Conservation (phyloP, 2,888 invertebrate genomes). For the Clunio marinus region DNA sequence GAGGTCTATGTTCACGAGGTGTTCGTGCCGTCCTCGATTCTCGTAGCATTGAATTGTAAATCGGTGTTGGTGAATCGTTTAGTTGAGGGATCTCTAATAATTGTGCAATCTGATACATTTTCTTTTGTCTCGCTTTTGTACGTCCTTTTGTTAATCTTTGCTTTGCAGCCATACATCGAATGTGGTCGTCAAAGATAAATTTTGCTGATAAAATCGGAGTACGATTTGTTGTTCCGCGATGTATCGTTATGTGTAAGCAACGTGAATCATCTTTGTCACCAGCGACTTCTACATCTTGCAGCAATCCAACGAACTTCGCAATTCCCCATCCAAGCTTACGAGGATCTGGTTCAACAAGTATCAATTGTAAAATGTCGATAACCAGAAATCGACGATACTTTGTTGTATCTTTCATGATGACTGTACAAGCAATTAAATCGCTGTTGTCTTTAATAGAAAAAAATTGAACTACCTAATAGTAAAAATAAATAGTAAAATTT, state of each 20-base stretch:
- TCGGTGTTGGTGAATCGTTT: slow-evolving; percentile 51
- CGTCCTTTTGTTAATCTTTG: slow-evolving; percentile 82
- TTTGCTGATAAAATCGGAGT: slow-evolving; percentile 81
- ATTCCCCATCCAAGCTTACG: slow-evolving; percentile 96
- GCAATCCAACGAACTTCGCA: slow-evolving; percentile 90
- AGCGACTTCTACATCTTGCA: slow-evolving; percentile 92
- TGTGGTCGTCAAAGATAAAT: slow-evolving; percentile 98
- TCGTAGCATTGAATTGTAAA: slow-evolving; percentile 50
- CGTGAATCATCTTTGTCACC: slow-evolving; percentile 97
- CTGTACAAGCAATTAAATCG: slow-evolving; percentile 94
- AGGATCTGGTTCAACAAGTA: slow-evolving; percentile 95
- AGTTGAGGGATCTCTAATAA: slow-evolving; percentile 77
- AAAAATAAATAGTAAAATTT: too few relatives aligned
- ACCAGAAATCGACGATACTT: slow-evolving; percentile 93
- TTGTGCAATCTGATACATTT: slow-evolving; percentile 92
- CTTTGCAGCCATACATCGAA: slow-evolving; percentile 98
- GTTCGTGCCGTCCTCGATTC: slow-evolving; percentile 44
- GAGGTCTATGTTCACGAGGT: slow-evolving; percentile 53
- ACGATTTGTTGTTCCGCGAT: slow-evolving; percentile 71
- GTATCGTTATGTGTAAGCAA: slow-evolving; percentile 89
- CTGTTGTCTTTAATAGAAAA: slow-evolving; percentile 79
- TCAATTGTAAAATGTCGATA: slow-evolving; percentile 90
- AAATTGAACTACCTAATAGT: not conserved
- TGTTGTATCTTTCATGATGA: slow-evolving; percentile 82
- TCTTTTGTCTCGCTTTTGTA: slow-evolving; percentile 91